Evolutionary conservation across 2,113 vertebrate species (phyloP).

Genomic region (Oncorhynchus nerka): DNA sequence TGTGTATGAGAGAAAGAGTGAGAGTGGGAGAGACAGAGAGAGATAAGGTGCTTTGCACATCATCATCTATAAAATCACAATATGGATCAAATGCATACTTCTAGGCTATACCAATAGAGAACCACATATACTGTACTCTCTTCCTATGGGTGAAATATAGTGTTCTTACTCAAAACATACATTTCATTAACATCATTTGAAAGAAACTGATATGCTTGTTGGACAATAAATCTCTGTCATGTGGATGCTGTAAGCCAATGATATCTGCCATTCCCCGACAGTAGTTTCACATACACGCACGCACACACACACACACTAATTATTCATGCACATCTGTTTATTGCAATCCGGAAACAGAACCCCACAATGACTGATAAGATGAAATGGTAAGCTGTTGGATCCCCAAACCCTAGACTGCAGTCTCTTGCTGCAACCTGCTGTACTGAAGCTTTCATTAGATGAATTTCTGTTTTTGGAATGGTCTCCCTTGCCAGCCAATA

Average conservation of each 20-base stretch:
- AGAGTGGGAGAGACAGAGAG: slow-evolving; percentile 12
- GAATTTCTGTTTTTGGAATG: slow-evolving; percentile 69
- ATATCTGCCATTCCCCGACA: not conserved
- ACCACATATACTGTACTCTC: not conserved
- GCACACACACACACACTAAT: slow-evolving; percentile 15
- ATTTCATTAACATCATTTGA: slow-evolving; percentile 1
- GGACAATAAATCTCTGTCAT: not conserved
- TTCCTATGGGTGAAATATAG: slow-evolving; percentile 15
- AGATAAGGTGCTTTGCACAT: slow-evolving; percentile 6
- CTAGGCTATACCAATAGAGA: not conserved
- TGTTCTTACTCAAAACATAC: not conserved
- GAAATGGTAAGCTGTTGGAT: slow-evolving; percentile 41
- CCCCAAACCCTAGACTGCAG: slow-evolving; percentile 58
- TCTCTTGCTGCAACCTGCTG: slow-evolving; percentile 67
- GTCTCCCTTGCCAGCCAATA: slow-evolving; percentile 66
- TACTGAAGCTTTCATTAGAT: slow-evolving; percentile 72
- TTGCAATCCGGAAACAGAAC: slow-evolving; percentile 22
- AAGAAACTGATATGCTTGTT: not conserved
- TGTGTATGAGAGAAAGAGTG: not conserved
- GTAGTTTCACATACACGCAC: not conserved
- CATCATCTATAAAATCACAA: slow-evolving; percentile 32
- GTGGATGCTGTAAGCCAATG: not conserved
- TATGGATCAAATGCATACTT: not conserved
- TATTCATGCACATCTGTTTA: slow-evolving; percentile 24
- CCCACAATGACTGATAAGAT: slow-evolving; percentile 47